Evolutionary conservation across 2,113 vertebrate species (phyloP).

Genomic region (Cebus imitator): DNA sequence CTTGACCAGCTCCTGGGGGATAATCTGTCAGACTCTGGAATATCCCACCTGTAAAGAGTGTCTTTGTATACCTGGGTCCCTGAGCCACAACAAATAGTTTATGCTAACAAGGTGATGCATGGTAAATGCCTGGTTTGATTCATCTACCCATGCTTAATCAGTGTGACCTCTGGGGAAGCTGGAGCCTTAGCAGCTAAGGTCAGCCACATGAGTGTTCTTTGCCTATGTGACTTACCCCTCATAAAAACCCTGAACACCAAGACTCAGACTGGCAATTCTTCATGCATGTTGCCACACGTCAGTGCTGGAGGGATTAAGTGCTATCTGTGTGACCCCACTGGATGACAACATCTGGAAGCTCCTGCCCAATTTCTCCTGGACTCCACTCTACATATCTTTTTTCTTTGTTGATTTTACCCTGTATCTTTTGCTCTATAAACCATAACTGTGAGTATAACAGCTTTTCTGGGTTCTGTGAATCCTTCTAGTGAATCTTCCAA

Average conservation of each 20-base stretch:
- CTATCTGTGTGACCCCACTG: rapidly evolving
- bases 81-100: not conserved
- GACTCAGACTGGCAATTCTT: not conserved
- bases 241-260: not conserved
- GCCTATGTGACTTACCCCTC: not conserved
- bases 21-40: not conserved
- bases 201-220: not conserved
- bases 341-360: not conserved
- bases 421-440: not conserved
- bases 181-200: not conserved
- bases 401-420: not conserved
- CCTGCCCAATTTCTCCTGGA: not conserved
- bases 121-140: not conserved
- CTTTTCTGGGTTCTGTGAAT: not conserved
- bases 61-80: not conserved
- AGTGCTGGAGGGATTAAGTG: not conserved
- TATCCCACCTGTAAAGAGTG: not conserved
- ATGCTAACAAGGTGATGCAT: not conserved
- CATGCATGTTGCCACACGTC: not conserved
- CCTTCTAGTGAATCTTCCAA: not conserved
- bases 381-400: not conserved
- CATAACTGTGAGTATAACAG: not conserved
- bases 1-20: not conserved
- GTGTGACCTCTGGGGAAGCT: not conserved
- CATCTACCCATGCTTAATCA: not conserved